Evolutionary conservation across 1,140 invertebrate species (phyloP).

Genomic region (Drosophila santomea): DNA sequence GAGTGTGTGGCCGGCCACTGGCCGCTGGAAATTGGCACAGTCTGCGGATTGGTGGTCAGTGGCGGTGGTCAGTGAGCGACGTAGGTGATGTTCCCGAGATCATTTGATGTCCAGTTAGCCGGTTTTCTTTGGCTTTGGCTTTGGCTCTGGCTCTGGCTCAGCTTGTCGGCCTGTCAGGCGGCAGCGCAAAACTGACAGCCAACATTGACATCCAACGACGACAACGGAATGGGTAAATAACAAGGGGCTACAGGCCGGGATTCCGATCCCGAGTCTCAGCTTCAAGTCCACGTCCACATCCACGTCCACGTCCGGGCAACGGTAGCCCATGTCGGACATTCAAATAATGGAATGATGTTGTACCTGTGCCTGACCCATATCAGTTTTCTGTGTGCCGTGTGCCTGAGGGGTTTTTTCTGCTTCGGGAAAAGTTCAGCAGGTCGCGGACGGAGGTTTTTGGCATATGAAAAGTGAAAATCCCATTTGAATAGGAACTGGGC

Average conservation of each 20-base stretch:
- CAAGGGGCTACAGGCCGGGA: conserved; percentile 35
- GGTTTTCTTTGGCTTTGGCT: conserved; percentile 29
- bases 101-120: conserved; percentile 71
- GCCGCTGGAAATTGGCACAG: conserved; percentile 65
- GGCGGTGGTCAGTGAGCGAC: conserved; percentile 14
- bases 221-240: conserved; percentile 45
- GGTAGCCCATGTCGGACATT: conserved; percentile 74
- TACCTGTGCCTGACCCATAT: conserved; percentile 60
- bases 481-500: conserved; percentile 58
- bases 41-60: conserved; percentile 11
- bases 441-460: conserved; percentile 49
- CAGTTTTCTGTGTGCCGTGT: conserved; percentile 38
- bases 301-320: conserved; percentile 33
- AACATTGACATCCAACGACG: conserved; percentile 71
- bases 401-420: conserved; percentile 4
- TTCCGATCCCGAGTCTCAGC: conserved; percentile 9
- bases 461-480: conserved; percentile 74
- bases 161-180: conserved; percentile 70
- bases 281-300: too few species aligned
- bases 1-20: conserved; percentile 36
- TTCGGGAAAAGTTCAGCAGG: conserved; percentile 60
- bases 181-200: conserved; percentile 78
- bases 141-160: background rate
- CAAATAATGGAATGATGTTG: conserved; percentile 71
- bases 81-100: conserved; percentile 59